Evolutionary conservation across 2,113 vertebrate genomes (phyloP).

Genomic region (Amblyopsis rosae): DNA sequence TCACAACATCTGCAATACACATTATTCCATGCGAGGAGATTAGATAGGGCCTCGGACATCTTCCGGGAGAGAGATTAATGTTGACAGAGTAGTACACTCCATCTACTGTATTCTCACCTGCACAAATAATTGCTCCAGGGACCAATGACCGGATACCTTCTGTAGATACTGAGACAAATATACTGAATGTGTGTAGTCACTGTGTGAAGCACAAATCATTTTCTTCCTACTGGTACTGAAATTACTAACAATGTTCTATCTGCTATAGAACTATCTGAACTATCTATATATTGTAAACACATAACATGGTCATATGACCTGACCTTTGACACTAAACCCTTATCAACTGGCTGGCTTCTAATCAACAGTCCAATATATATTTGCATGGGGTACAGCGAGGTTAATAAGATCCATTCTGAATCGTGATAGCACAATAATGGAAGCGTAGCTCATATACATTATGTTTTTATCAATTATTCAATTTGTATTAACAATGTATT

Average conservation of each 20-base stretch:
- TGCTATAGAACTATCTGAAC: no score
- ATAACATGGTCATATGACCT: no score
- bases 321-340: no score
- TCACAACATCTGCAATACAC: conserved; percentile 68
- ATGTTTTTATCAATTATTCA: no score
- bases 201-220: not conserved
- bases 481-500: no score
- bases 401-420: no score
- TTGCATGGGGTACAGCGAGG: no score
- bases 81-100: conserved; percentile 44
- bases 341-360: no score
- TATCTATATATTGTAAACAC: no score
- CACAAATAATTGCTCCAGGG: conserved; percentile 53
- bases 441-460: no score
- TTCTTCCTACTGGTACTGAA: not conserved
- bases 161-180: conserved; percentile 21
- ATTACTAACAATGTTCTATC: not conserved
- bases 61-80: conserved; percentile 52
- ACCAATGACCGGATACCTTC: conserved; percentile 41
- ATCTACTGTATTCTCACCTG: conserved; percentile 62
- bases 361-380: no score
- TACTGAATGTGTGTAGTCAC: not conserved
- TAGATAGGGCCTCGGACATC: conserved; percentile 39
- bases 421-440: no score
- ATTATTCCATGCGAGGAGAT: conserved; percentile 42